phyloP scores from a whole-genome alignment of 1,140 invertebrate species.

The Drosophila neocordata region DNA sequence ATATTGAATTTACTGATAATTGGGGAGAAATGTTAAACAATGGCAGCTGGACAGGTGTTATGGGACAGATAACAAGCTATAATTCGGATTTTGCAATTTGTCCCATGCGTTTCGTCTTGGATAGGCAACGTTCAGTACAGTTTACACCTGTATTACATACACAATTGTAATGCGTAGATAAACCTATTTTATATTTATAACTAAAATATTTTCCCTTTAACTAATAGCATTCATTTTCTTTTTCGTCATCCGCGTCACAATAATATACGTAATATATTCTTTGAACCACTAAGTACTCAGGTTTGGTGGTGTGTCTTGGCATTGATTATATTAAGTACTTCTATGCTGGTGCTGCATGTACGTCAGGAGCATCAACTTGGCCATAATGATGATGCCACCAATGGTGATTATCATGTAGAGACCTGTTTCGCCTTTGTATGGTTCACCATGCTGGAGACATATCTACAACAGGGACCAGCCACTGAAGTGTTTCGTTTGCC shows the following conservation, averaged over 20 bases:
- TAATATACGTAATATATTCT: conserved; percentile 83
- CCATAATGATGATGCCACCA: no score
- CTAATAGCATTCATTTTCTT: conserved; percentile 83
- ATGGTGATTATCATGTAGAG: conserved; percentile 16
- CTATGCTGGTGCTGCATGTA: conserved; percentile 52
- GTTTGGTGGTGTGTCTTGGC: conserved; percentile 82
- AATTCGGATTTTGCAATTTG: conserved; percentile 83
- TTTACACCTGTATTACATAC: conserved; percentile 82
- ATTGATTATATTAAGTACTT: conserved; percentile 43
- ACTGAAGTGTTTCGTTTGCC: conserved; percentile 48
- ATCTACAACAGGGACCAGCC: conserved; percentile 66
- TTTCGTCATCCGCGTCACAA: conserved; percentile 84
- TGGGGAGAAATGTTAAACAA: conserved; percentile 84
- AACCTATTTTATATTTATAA: no score
- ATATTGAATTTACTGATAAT: conserved; percentile 73
- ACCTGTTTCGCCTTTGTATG: conserved; percentile 45
- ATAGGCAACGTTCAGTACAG: conserved; percentile 82
- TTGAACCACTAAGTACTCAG: conserved; percentile 81
- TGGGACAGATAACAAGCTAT: conserved; percentile 83
- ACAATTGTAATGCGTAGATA: conserved; percentile 82
- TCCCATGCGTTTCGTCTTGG: conserved; percentile 83
- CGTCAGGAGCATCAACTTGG: conserved; percentile 31
- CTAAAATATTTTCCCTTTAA: no score
- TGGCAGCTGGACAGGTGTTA: conserved; percentile 84
- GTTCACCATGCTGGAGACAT: conserved; percentile 70